These are phyloP conservation scores for Neofelis nebulosa DNA, from an alignment of 2,113 vertebrate species.

Conservation along the genomic window DNA sequence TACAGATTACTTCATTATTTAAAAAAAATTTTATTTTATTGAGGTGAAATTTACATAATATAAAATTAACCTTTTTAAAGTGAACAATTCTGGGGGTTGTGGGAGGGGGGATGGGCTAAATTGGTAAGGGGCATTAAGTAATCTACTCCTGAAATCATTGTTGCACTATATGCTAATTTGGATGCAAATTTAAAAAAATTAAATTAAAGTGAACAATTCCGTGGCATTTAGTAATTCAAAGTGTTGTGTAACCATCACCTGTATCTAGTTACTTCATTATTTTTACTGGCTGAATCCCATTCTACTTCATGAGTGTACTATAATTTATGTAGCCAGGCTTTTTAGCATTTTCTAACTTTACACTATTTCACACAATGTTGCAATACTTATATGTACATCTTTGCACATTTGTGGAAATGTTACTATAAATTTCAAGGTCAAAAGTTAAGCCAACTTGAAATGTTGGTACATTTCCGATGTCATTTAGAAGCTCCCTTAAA, in stretches of 20 bases:
- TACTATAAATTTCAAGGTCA: not conserved
- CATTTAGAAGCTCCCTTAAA: not conserved
- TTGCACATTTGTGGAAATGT: not conserved
- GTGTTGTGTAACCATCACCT: not conserved
- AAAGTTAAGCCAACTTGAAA: not conserved
- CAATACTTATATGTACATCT: not conserved
- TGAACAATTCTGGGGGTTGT: not conserved
- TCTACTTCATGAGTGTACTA: not conserved
- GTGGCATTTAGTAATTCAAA: not conserved
- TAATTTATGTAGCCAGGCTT: not conserved
- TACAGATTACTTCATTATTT: not conserved
- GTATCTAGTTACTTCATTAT: not conserved
- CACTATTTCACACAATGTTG: not conserved
- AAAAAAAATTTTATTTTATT: not conserved
- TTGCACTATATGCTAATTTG: no score
- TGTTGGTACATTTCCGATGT: not conserved
- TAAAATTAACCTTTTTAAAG: constrained; percentile 8
- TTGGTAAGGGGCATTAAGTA: no score
- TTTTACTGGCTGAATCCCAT: not conserved
- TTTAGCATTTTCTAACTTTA: not conserved
- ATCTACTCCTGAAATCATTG: no score
- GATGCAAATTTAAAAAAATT: no score
- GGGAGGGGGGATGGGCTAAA: no score
- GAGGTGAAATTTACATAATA: not conserved
- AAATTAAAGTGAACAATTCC: not conserved